Evolutionary conservation across 2,888 invertebrate species (phyloP), one percentile per base, ranked within the genome.

Genomic region (Dicroscelio sp.): DNA sequence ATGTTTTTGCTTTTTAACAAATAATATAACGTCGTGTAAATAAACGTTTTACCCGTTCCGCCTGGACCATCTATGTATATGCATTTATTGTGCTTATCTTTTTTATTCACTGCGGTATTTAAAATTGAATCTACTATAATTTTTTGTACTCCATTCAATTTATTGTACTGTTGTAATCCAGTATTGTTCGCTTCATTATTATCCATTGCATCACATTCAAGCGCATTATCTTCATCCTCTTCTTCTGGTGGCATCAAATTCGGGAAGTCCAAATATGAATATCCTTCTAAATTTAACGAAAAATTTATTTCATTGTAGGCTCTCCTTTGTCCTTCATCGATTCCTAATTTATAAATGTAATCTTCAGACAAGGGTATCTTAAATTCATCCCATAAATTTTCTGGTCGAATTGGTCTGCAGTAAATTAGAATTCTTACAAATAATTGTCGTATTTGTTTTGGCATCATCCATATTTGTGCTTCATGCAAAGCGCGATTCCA

Each of bases 401-500:
- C 43, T 38, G 43, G 10, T 12, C 43, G 43, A 38, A 38, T 38
- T 38, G 43, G 43, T 38, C 43, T 38, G 43, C 43, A 38, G 14
- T 38, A 14, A 38, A 12, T 38, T 12, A 38, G 14, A 38, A 38
- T 38, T 38, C 43, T 38, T 12, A 38, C 43, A 38, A 38, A 38
- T 38, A 38, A 38, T 38, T 38, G 43, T 12, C 43, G 43, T 38
- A 38, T 12, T 38, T 38, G 43, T 38, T 38, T 38, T 92, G 84
- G 85, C 94, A 33, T 91, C 33, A 71, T 82, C 80, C 91, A 80
- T 82, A 8, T n/a, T n/a, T 95, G 67, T n/a, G 96, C 84, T 85
- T 85, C 79, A 85, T 79, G 84, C 85, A 85, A 33, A 25, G n/a
- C 23, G 25, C 27, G 20, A 79, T 38, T 38, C 43, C 43, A 38